phyloP scores from a whole-genome alignment of 2,797 vertebrate species.

The Rhinophrynus dorsalis region DNA sequence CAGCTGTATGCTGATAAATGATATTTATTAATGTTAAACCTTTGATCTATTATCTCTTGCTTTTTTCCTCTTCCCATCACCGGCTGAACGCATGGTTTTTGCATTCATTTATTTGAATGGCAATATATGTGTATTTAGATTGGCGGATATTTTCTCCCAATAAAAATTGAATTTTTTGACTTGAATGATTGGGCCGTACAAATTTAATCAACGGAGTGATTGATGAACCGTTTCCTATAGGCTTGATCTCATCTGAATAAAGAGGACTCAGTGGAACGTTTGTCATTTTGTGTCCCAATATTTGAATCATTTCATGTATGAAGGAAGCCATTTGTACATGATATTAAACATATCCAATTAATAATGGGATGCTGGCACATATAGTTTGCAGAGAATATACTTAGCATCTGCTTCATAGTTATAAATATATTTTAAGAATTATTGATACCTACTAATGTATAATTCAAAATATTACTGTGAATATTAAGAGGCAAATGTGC shows the following conservation, averaged over 20 bases:
- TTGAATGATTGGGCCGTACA: conserved; percentile 27
- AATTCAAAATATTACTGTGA: no score
- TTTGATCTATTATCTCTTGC: conserved; percentile 17
- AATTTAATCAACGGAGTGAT: conserved; percentile 26
- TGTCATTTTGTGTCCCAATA: not conserved
- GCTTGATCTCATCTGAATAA: conserved; percentile 9
- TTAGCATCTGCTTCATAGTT: no score
- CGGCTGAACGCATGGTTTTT: conserved; percentile 9
- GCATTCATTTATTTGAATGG: conserved; percentile 18
- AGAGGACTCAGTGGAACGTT: not conserved
- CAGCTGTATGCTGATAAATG: conserved; percentile 37
- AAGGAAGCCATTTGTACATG: not conserved
- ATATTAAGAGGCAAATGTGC: no score
- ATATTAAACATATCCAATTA: conserved; percentile 14
- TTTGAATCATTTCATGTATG: conserved; percentile 11
- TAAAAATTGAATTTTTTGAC: conserved; percentile 41
- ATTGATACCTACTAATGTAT: no score
- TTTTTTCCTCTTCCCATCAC: not conserved
- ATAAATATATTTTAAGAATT: no score
- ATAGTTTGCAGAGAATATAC: no score
- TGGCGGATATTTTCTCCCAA: conserved; percentile 16
- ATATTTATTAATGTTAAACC: conserved; percentile 35
- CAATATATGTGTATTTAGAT: conserved; percentile 24
- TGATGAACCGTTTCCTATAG: conserved; percentile 13
- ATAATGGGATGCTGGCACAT: not conserved